phyloP scores from a whole-genome alignment of 2,113 vertebrate species.

The Pteronura brasiliensis region DNA sequence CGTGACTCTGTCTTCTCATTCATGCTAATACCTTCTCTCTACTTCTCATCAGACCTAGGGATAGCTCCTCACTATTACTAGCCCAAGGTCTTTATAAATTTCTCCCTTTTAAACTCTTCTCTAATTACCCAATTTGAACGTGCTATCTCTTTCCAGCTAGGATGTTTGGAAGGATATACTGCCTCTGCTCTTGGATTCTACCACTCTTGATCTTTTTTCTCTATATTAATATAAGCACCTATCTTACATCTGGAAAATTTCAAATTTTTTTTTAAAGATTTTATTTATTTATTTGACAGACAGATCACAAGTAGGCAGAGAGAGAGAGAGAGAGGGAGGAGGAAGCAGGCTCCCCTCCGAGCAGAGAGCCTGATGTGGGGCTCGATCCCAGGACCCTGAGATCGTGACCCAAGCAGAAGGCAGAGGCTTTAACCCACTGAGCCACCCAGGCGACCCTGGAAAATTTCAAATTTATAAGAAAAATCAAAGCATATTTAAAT shows the following conservation, averaged over 20 bases:
- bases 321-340: too few species aligned
- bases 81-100: background rate
- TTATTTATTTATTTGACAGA: too few species aligned
- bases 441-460: too few species aligned
- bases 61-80: background rate
- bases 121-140: background rate
- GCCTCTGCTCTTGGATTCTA: background rate
- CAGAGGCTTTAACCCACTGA: too few species aligned
- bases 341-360: too few species aligned
- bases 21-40: background rate
- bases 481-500: constrained; percentile 34
- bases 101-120: background rate
- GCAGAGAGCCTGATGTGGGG: too few species aligned
- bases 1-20: background rate
- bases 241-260: background rate
- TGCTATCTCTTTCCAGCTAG: background rate
- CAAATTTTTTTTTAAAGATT: too few species aligned
- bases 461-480: constrained; percentile 30
- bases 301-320: too few species aligned
- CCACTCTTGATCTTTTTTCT: background rate
- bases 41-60: background rate
- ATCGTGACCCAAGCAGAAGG: too few species aligned
- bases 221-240: background rate
- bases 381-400: too few species aligned
- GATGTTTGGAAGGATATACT: background rate